Conservation (phyloP, 2,797 vertebrate species). For the Lepilemur ruficaudatus region DNA sequence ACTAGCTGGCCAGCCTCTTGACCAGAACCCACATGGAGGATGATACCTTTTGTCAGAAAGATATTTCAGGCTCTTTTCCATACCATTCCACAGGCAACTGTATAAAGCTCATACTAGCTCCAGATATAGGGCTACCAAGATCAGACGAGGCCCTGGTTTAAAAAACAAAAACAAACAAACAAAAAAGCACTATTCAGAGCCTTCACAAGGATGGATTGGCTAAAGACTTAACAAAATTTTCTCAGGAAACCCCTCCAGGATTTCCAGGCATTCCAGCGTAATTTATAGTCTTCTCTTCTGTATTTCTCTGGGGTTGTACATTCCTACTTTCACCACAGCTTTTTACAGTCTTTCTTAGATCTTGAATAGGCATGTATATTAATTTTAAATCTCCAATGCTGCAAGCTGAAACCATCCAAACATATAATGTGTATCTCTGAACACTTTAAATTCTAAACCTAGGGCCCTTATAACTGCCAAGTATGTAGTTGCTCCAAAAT, state of each 20-base stretch:
- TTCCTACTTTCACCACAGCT: not conserved
- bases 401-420: not conserved
- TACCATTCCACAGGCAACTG: not conserved
- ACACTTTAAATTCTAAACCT: not conserved
- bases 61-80: not conserved
- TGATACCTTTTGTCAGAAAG: not conserved
- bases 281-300: not conserved
- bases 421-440: not conserved
- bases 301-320: not conserved
- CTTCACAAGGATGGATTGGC: not conserved
- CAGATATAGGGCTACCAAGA: not conserved
- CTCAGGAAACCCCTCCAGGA: not conserved
- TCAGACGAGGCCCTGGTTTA: not conserved
- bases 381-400: constrained; percentile 15
- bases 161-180: not conserved
- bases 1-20: not conserved
- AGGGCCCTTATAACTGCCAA: not conserved
- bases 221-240: not conserved
- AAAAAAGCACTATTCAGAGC: not conserved
- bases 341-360: not conserved
- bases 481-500: not conserved
- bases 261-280: not conserved
- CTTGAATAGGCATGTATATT: not conserved
- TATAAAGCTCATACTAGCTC: not conserved
- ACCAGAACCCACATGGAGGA: not conserved